Percentiles rank a stretch among this genome's conserved stretches.
Conservation (phyloP, 2,797 vertebrate species). For the Helostoma temminkii region DNA sequence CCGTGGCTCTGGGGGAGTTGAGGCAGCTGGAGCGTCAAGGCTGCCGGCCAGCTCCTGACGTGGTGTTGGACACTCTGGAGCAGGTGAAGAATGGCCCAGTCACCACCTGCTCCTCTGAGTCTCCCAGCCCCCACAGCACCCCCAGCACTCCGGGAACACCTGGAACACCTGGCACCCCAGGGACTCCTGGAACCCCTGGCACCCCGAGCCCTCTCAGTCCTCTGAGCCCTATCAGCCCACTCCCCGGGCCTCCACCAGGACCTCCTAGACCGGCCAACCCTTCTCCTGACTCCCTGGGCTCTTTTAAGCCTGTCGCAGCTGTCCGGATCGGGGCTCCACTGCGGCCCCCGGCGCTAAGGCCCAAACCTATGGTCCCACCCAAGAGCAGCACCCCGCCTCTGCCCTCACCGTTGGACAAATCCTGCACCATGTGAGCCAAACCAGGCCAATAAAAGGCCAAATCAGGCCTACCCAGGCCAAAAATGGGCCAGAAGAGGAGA, state of each 20-base stretch:
- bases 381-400: slow-evolving; percentile 91
- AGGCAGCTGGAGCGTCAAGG: slow-evolving; percentile 94
- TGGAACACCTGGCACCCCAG: slow-evolving; percentile 90
- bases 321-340: slow-evolving; percentile 90
- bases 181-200: slow-evolving; percentile 89
- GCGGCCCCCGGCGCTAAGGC: slow-evolving; percentile 95
- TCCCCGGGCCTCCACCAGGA: slow-evolving; percentile 86
- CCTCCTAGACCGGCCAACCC: slow-evolving; percentile 82
- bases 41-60: slow-evolving; percentile 91
- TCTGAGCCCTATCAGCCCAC: slow-evolving; percentile 94
- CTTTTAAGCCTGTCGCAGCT: slow-evolving; percentile 93
- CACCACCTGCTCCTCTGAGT: slow-evolving; percentile 85
- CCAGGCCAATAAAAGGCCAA: slow-evolving; percentile 67
- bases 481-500: slow-evolving; percentile 79
- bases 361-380: slow-evolving; percentile 94
- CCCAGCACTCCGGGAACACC: slow-evolving; percentile 87
- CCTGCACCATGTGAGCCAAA: slow-evolving; percentile 96
- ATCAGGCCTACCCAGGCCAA: slow-evolving; percentile 78
- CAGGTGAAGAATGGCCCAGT: slow-evolving; percentile 89
- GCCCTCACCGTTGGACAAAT: slow-evolving; percentile 93
- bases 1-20: slow-evolving; percentile 92
- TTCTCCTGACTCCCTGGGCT: slow-evolving; percentile 92
- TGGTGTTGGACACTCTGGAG: slow-evolving; percentile 97
- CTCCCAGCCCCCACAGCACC: slow-evolving; percentile 86
- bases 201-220: slow-evolving; percentile 88